A percentile compares a stretch with the other conserved stretches of the same genome.
phyloP scores from a whole-genome alignment of 2,888 invertebrate genomes.

The Microctonus brassicae region DNA sequence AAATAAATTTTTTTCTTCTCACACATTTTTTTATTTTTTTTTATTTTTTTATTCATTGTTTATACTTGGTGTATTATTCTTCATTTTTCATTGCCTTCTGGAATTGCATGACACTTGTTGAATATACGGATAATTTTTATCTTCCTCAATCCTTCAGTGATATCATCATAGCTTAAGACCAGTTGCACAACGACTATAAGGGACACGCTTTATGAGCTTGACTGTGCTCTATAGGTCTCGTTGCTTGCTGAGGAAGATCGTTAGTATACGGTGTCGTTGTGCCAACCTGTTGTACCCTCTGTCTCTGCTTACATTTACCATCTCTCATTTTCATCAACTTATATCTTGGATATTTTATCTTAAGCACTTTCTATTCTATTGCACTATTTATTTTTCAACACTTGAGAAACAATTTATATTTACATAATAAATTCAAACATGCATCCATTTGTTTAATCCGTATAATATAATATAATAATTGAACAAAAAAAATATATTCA shows the following conservation, averaged over 20 bases:
- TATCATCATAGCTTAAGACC: constrained; percentile 22
- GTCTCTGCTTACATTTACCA: constrained; percentile 15
- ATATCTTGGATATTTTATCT: not conserved
- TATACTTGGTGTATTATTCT: constrained; percentile 1
- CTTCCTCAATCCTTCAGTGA: constrained; percentile 26
- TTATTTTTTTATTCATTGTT: not conserved
- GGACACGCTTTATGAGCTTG: constrained; percentile 30
- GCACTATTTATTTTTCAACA: not conserved
- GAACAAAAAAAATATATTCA: too few species aligned
- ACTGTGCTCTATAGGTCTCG: constrained; percentile 18
- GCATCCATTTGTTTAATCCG: too few species aligned
- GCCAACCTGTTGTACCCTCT: constrained; percentile 34
- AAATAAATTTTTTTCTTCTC: not conserved
- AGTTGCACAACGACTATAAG: constrained; percentile 31
- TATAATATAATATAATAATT: too few species aligned
- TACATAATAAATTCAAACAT: too few species aligned
- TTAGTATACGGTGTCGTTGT: constrained; percentile 31
- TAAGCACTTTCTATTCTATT: not conserved
- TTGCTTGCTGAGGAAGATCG: constrained; percentile 14
- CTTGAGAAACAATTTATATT: not conserved
- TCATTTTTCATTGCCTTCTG: not conserved
- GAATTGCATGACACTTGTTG: constrained; percentile 32
- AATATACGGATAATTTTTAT: constrained; percentile 33
- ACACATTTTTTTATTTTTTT: not conserved
- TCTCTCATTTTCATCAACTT: constrained; percentile 10